These are phyloP conservation scores for Aphidius ervi DNA, from an alignment of 1,140 invertebrate genomes.

Conservation along the genomic window DNA sequence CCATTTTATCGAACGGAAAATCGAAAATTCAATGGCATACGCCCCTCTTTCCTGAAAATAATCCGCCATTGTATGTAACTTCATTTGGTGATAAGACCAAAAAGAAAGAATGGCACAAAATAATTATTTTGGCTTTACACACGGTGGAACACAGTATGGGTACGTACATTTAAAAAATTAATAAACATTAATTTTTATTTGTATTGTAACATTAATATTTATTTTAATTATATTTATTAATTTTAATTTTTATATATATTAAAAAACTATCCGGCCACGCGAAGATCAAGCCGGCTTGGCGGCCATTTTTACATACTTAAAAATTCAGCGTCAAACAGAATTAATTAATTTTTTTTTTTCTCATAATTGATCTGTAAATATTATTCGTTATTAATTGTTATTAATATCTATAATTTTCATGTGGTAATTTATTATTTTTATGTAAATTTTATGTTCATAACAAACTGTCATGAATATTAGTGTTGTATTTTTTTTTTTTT, in stretches of 20 bases:
- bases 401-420: no score
- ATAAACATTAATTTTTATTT: not conserved
- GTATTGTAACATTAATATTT: slow-evolving; percentile 11
- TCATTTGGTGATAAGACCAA: slow-evolving; percentile 48
- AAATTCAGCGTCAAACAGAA: not conserved
- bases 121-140: slow-evolving; percentile 90
- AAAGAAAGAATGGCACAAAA: slow-evolving; percentile 74
- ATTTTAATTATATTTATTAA: not conserved
- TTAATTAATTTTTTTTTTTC: not conserved
- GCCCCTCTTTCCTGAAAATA: no score
- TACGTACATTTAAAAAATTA: slow-evolving; percentile 50
- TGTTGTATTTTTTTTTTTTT: not conserved
- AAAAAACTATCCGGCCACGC: slow-evolving; percentile 27
- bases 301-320: slow-evolving; percentile 38
- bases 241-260: slow-evolving; percentile 17
- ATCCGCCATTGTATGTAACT: slow-evolving; percentile 29
- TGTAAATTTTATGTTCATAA: not conserved
- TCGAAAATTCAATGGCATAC: no score
- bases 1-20: no score
- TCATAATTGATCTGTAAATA: no score
- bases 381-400: no score
- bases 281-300: slow-evolving; percentile 38
- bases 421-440: not conserved
- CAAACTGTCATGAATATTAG: no score
- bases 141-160: slow-evolving; percentile 86